Percentiles rank a stretch among this genome's conserved stretches.
Evolutionary conservation across 2,797 vertebrate genomes (phyloP).

Genomic region (Oceanodroma leucorhoa): DNA sequence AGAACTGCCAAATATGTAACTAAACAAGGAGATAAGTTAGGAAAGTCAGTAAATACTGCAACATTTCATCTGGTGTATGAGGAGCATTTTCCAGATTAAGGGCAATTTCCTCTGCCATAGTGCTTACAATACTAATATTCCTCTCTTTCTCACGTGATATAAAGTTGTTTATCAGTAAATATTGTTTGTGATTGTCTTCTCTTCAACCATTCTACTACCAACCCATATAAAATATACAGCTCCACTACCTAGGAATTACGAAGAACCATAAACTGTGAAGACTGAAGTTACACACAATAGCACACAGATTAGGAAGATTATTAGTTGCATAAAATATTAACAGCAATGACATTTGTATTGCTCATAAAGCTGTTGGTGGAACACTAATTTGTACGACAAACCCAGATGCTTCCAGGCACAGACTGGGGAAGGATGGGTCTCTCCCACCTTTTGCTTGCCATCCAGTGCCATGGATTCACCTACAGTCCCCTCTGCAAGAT

Average conservation of each 20-base stretch:
- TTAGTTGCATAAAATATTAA: not conserved
- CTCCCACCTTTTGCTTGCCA: not conserved
- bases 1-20: not conserved
- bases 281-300: not conserved
- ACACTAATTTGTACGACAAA: not conserved
- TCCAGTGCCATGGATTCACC: not conserved
- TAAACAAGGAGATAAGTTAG: not conserved
- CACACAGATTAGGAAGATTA: not conserved
- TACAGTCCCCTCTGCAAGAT: not conserved
- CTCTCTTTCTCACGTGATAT: not conserved
- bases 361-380: not conserved
- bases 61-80: not conserved
- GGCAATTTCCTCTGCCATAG: not conserved
- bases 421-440: not conserved
- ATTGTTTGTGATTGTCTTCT: not conserved
- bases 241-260: not conserved
- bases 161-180: not conserved
- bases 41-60: not conserved
- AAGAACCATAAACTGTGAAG: not conserved
- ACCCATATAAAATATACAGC: not conserved
- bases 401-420: not conserved
- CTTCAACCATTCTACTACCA: not conserved
- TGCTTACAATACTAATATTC: not conserved
- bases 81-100: not conserved
- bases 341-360: not conserved